phyloP scores from a whole-genome alignment of 2,797 vertebrate genomes.

The Epinephelus malabaricus region DNA sequence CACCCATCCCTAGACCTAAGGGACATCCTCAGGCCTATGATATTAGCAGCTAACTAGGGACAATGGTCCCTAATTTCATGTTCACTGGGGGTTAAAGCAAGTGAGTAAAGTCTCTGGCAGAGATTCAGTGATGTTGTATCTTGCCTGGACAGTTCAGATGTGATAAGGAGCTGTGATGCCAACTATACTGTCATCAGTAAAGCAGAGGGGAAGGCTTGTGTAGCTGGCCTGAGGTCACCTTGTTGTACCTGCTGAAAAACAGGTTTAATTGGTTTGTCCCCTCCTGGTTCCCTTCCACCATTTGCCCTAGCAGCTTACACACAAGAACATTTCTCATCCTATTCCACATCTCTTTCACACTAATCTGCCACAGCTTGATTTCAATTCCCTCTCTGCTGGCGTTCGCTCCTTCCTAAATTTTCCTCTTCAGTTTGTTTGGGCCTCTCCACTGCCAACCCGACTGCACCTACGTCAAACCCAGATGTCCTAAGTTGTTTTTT shows the following conservation, averaged over 20 bases:
- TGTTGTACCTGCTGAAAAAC: slow-evolving; percentile 32
- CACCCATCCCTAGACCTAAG: no score
- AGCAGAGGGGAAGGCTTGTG: background rate
- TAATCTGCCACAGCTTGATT: slow-evolving; percentile 17
- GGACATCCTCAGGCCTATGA: no score
- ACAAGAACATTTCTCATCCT: background rate
- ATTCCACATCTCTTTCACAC: slow-evolving; percentile 12
- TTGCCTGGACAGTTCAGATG: slow-evolving; percentile 2
- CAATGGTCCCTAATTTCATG: background rate
- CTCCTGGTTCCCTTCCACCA: slow-evolving; percentile 16
- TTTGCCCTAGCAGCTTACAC: slow-evolving; percentile 2
- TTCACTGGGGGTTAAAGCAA: background rate
- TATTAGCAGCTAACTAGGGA: background rate
- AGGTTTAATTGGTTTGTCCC: slow-evolving; percentile 30
- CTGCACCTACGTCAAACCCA: background rate
- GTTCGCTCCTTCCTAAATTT: background rate
- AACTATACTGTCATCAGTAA: slow-evolving; percentile 5
- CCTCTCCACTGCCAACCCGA: background rate
- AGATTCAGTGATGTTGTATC: background rate
- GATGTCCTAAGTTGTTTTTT: background rate
- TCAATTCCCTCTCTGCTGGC: background rate
- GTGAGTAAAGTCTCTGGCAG: background rate
- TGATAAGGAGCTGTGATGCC: slow-evolving; percentile 10
- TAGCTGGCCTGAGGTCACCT: slow-evolving; percentile 3
- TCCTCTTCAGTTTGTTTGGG: background rate